phyloP scores from a whole-genome alignment of 2,113 vertebrate species.

The Xiphias gladius region DNA sequence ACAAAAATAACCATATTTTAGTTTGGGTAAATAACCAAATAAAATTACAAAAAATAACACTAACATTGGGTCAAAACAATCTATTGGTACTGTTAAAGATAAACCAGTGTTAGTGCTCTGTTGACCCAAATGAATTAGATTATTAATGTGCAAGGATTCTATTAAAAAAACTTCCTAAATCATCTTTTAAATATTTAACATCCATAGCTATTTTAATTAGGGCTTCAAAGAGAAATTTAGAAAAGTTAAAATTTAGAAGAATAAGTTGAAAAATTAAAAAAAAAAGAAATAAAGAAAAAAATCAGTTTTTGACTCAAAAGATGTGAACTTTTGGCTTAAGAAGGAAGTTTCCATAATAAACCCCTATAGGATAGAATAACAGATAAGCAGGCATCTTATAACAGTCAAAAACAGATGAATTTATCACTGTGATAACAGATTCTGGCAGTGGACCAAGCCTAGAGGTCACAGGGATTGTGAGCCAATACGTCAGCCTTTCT shows the following conservation, averaged over 20 bases:
- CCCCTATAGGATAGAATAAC: not conserved
- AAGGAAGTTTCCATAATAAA: not conserved
- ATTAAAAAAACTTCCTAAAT: no score
- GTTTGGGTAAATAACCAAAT: not conserved
- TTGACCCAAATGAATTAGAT: not conserved
- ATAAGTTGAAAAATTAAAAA: not conserved
- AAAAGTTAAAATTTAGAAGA: not conserved
- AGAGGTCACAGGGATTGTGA: constrained; percentile 41
- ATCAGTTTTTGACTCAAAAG: not conserved
- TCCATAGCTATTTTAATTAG: no score
- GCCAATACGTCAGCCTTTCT: constrained; percentile 50
- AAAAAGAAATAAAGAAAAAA: not conserved
- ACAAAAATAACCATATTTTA: no score
- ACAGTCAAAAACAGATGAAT: constrained; percentile 11
- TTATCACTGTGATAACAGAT: constrained; percentile 33
- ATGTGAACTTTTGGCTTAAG: not conserved
- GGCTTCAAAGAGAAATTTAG: not conserved
- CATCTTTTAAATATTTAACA: no score
- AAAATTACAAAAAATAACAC: not conserved
- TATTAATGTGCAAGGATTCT: no score
- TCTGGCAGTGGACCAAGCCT: constrained; percentile 22
- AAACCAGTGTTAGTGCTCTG: not conserved
- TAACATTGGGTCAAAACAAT: not conserved
- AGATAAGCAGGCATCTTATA: not conserved
- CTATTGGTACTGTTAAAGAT: not conserved